phyloP scores from a whole-genome alignment of 2,888 invertebrate species.

The Lasius platythorax region DNA sequence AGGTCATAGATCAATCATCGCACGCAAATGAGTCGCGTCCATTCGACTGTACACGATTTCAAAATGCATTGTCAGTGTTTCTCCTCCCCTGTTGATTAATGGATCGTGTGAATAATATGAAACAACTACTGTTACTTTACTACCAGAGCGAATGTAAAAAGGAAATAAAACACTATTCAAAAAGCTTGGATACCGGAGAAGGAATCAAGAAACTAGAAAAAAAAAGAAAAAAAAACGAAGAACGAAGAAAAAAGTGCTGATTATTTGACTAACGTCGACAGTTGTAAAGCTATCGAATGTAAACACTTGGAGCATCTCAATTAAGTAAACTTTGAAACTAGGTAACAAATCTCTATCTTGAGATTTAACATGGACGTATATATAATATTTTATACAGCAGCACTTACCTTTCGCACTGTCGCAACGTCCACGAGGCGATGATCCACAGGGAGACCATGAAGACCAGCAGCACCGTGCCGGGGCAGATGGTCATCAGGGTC shows the following conservation, averaged over 20 bases:
- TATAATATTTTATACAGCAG: neutral
- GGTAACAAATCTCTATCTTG: too few species aligned
- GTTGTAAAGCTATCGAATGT: neutral
- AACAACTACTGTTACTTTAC: neutral
- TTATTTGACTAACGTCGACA: neutral
- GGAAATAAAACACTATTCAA: neutral
- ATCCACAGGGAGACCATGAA: slow-evolving; percentile 99
- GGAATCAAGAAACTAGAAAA: neutral
- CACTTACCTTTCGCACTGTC: slow-evolving; percentile 98
- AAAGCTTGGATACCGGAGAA: neutral
- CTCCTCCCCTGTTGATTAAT: neutral
- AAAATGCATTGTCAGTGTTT: slow-evolving; percentile 43
- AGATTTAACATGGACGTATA: too few species aligned
- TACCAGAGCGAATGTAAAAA: neutral
- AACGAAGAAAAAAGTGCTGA: neutral
- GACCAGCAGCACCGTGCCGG: slow-evolving; percentile 98
- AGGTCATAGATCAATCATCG: slow-evolving; percentile 50
- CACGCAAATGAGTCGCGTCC: slow-evolving; percentile 43
- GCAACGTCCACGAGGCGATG: slow-evolving; percentile 99
- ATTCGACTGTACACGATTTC: slow-evolving; percentile 34
- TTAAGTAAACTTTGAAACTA: neutral
- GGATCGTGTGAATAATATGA: slow-evolving; percentile 15
- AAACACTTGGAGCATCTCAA: too few species aligned
- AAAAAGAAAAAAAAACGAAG: neutral
- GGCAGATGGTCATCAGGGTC: slow-evolving; percentile 99